Conservation (phyloP, 2,888 invertebrate species). For the Octodonta nipae region DNA sequence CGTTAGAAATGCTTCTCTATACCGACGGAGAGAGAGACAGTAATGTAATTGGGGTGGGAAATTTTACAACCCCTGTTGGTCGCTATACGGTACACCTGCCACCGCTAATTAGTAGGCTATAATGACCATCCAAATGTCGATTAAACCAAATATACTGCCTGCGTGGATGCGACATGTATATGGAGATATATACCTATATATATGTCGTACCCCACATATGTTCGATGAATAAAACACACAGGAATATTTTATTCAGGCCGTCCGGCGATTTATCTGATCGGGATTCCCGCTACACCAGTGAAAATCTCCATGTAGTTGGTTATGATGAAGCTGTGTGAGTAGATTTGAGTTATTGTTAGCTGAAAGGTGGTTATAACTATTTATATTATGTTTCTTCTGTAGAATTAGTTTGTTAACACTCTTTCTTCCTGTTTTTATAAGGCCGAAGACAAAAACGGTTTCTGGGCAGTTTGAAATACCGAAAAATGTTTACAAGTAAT, state of each 20-base stretch:
- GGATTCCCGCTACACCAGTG: not conserved
- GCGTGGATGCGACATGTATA: constrained; percentile 15
- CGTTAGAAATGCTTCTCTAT: no score
- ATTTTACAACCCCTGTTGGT: constrained; percentile 28
- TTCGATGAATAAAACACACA: constrained; percentile 12
- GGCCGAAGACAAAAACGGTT: no score
- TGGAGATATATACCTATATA: constrained; percentile 13
- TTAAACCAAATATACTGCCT: constrained; percentile 34
- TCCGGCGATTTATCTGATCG: not conserved
- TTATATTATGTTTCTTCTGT: no score
- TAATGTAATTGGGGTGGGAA: constrained; percentile 26
- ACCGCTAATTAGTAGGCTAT: constrained; percentile 37
- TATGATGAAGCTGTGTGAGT: no score
- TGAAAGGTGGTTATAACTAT: no score
- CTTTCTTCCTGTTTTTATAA: no score
- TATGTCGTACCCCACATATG: constrained; percentile 12
- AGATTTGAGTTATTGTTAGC: no score
- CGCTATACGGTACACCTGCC: constrained; percentile 35
- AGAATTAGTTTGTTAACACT: no score
- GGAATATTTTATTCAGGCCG: constrained; percentile 12
- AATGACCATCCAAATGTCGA: constrained; percentile 36
- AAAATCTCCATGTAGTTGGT: no score
- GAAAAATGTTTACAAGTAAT: no score
- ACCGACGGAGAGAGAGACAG: no score
- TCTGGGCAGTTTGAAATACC: no score